A percentile compares a stretch with the other conserved stretches of the same genome.
Evolutionary conservation across 2,888 invertebrate species (phyloP).

Genomic region (Autographa pulchrina): DNA sequence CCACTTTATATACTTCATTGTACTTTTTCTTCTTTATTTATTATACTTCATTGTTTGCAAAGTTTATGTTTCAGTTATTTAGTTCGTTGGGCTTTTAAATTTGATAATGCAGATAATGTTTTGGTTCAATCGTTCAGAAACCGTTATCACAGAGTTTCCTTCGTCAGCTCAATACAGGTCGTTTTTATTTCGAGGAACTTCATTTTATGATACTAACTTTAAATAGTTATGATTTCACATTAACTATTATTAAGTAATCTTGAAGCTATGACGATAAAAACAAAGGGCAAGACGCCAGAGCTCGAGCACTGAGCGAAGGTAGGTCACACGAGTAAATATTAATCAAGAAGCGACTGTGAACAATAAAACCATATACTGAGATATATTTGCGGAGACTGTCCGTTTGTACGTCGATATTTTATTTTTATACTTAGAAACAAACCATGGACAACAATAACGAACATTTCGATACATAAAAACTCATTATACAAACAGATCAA

Average conservation of each 20-base stretch:
- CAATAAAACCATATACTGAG: constrained; percentile 35
- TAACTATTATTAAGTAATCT: not conserved
- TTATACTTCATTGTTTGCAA: no score
- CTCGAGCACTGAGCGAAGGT: constrained; percentile 35
- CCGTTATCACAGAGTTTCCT: no score
- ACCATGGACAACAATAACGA: no score
- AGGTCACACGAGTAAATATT: constrained; percentile 54
- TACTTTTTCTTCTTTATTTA: no score
- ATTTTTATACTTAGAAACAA: not conserved
- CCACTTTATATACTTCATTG: no score
- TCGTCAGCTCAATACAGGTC: no score
- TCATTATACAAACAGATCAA: not conserved
- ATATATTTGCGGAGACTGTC: not conserved
- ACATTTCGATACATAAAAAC: not conserved
- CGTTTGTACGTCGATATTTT: constrained; percentile 11
- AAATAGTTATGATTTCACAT: not conserved
- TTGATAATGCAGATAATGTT: no score
- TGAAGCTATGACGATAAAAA: constrained; percentile 14
- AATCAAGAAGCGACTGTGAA: constrained; percentile 60
- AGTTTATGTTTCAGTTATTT: no score
- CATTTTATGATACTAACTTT: not conserved
- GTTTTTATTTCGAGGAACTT: no score
- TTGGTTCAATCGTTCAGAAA: no score
- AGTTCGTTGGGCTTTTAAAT: no score
- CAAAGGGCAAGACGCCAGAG: constrained; percentile 14